A percentile compares a stretch with the other conserved stretches of the same genome.
These are phyloP conservation scores for Orthosia cruda DNA, from an alignment of 2,888 invertebrate species.

Conservation along the genomic window DNA sequence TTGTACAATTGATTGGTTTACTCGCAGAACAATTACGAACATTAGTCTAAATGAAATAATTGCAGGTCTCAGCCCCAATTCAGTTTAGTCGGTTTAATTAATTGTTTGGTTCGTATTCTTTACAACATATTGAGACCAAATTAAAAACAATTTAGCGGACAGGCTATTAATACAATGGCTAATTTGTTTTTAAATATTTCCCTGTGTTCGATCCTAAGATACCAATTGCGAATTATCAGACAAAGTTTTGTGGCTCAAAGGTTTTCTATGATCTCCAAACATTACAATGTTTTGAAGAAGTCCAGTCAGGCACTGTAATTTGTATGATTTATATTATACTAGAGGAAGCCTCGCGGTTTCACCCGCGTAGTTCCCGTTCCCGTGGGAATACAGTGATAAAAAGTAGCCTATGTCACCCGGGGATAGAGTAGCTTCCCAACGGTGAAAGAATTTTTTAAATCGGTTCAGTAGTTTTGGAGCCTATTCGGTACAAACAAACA, in stretches of 20 bases:
- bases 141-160: not conserved
- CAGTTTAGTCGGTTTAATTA: constrained; percentile 30
- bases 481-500: too few relatives aligned
- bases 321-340: too few relatives aligned
- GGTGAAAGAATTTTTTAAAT: too few relatives aligned
- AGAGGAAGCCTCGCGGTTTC: too few relatives aligned
- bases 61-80: constrained; percentile 24
- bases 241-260: not conserved
- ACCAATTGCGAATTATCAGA: not conserved
- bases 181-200: not conserved
- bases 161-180: too few relatives aligned
- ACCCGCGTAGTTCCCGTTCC: too few relatives aligned
- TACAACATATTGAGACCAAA: constrained; percentile 6
- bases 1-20: constrained; percentile 18
- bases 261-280: not conserved
- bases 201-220: not conserved
- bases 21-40: constrained; percentile 31
- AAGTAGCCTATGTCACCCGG: too few relatives aligned
- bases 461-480: too few relatives aligned
- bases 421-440: too few relatives aligned
- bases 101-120: constrained; percentile 14
- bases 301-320: too few relatives aligned
- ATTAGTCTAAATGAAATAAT: constrained; percentile 53
- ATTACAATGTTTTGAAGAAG: too few relatives aligned
- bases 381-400: too few relatives aligned